Base-by-base conservation (phyloP, 2,888 invertebrate species). In the Acleris laterana region DNA sequence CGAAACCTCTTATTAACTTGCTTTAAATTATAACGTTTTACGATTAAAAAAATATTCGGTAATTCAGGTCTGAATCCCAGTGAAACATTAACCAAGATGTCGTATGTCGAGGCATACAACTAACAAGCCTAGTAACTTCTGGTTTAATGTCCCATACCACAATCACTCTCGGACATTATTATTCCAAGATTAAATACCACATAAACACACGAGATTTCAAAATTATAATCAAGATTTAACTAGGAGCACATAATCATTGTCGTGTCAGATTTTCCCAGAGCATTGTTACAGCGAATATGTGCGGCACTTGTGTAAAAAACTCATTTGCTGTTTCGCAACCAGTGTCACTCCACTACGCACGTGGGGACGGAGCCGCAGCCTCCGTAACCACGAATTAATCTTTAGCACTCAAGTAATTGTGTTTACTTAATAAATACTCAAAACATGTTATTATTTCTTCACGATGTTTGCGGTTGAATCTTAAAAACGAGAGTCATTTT, bases 201-300 rank as follows among this genome's bases (percentile, higher is more conserved):
- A 70, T 76, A 77, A 78, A 74, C 75, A 74, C 75, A 75, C 73
- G 71, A 77, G 74, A 76, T 87, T 87, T 79, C 84, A 76, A 81
- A 85, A 88, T 85, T 72, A 77, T 76, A 79, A 85, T 84, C 81
- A 79, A 84, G 79, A 82, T 83, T 75, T 71, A 74, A 72, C 62
- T 63, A 65, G 81, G 78, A 74, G 77, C 77, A 75, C 77, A 83
- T 81, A 83, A 76, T 80, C 73, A 83, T 81, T 85, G 82, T 83
- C 79, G 76, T 75, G 76, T 77, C 78, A 77, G 74, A 80, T 77
- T 81, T 89, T 90, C 89, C 84, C 88, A 89, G 85, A 83, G 79
- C 84, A 88, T 88, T 89, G 89, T 89, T 75, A 75, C 72, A 77
- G 71, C 69, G 75, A 80, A 79, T 81, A 83, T 79, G 78, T 80